phyloP scores from a whole-genome alignment of 2,113 vertebrate species.

The Pollimyrus isidori region DNA sequence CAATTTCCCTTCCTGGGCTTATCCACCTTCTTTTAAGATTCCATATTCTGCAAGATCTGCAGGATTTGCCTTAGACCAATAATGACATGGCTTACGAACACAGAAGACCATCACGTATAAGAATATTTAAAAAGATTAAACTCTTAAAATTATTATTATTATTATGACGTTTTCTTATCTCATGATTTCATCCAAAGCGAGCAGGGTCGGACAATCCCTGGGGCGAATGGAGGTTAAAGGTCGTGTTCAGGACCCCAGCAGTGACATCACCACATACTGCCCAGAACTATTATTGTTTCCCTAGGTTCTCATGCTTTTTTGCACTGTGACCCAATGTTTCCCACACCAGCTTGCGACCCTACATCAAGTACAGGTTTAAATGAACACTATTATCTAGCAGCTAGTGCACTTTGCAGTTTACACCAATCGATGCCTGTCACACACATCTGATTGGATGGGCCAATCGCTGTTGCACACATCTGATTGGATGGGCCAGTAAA shows the following conservation, averaged over 20 bases:
- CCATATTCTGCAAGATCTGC: neutral
- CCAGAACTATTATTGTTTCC: neutral
- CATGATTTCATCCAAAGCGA: neutral
- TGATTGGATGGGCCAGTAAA: too few species aligned
- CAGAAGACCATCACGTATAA: neutral
- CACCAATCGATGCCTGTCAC: too few species aligned
- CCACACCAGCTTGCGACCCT: too few species aligned
- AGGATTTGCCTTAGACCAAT: neutral
- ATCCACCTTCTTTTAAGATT: neutral
- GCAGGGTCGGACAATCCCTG: neutral
- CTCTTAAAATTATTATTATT: neutral
- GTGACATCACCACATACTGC: neutral
- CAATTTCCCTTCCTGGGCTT: neutral
- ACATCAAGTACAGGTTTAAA: too few species aligned
- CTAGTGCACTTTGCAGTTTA: too few species aligned
- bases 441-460: too few species aligned
- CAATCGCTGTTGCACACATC: too few species aligned
- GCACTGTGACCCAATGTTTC: too few species aligned
- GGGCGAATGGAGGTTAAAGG: neutral
- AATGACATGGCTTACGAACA: neutral
- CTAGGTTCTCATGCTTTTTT: neutral
- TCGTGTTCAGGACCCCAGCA: neutral
- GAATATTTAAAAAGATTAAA: neutral
- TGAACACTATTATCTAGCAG: too few species aligned
- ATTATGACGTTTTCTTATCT: neutral